Evolutionary conservation across 2,888 invertebrate species (phyloP).

Genomic region (Lasioglossum figueresi): DNA sequence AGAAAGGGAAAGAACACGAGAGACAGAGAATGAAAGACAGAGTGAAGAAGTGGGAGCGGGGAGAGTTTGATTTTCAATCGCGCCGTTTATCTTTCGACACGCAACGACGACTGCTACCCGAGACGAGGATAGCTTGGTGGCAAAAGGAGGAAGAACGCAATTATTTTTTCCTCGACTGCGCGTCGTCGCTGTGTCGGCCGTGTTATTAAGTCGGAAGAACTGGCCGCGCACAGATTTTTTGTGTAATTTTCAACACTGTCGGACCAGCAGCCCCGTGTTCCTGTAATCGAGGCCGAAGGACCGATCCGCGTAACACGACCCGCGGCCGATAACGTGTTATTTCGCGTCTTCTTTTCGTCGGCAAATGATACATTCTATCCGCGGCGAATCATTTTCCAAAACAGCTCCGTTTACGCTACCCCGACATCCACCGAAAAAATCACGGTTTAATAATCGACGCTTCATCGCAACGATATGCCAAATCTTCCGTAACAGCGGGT

Average conservation of each 20-base stretch:
- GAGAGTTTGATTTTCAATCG: constrained; percentile 34
- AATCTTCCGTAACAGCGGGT: not conserved
- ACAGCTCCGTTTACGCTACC: not conserved
- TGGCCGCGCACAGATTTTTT: constrained; percentile 14
- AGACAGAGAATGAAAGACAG: not conserved
- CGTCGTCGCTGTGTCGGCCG: constrained; percentile 6
- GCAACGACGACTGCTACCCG: constrained; percentile 18
- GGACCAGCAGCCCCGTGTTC: not conserved
- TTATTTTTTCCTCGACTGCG: constrained; percentile 20
- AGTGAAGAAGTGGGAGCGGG: not conserved
- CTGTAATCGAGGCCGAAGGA: not conserved
- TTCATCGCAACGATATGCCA: not conserved
- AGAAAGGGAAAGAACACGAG: not conserved
- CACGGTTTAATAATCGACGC: not conserved
- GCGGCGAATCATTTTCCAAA: constrained; percentile 32
- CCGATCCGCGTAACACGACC: constrained; percentile 2
- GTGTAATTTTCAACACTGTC: constrained; percentile 27
- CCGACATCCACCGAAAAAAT: not conserved
- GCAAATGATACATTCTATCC: constrained; percentile 35
- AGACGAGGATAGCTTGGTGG: not conserved
- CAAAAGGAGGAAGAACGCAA: not conserved
- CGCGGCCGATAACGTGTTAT: constrained; percentile 33
- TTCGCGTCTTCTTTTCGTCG: not conserved
- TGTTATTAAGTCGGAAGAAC: constrained; percentile 39
- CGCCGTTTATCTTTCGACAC: constrained; percentile 35